Conservation (phyloP, 2,797 vertebrate genomes). For the Cryptoprocta ferox region DNA sequence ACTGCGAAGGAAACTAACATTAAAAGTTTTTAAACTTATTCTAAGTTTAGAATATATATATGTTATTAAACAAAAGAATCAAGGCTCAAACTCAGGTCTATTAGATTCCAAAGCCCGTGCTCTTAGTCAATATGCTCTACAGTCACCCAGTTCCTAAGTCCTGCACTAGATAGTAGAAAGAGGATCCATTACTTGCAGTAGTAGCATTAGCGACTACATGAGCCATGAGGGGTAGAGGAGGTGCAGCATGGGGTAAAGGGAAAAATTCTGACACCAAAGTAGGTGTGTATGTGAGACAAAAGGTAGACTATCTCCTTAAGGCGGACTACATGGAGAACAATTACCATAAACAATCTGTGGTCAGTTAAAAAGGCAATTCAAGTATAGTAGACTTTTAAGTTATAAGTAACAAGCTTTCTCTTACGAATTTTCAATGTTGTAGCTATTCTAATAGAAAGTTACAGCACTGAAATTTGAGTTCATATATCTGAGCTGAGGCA, state of each 20-base stretch:
- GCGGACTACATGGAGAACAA: not conserved
- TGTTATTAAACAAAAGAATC: not conserved
- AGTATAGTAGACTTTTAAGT: not conserved
- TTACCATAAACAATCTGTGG: not conserved
- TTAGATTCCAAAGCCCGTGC: not conserved
- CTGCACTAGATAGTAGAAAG: not conserved
- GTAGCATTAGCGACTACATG: not conserved
- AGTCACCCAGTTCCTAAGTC: not conserved
- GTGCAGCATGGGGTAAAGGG: not conserved
- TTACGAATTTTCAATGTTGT: constrained; percentile 6
- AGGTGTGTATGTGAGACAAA: not conserved
- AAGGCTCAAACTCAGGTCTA: not conserved
- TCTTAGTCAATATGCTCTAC: not conserved
- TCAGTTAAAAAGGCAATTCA: not conserved
- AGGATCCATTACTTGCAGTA: not conserved
- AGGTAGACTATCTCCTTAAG: not conserved
- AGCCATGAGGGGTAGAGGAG: not conserved
- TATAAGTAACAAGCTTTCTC: not conserved
- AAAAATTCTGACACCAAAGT: not conserved
- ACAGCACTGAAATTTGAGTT: not conserved
- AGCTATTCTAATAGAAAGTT: constrained; percentile 36
- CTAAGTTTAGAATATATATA: not conserved
- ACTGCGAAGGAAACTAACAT: constrained; percentile 24
- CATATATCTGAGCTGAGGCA: not conserved
- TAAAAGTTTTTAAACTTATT: not conserved